Percentiles rank a stretch among this genome's conserved stretches.
These are phyloP conservation scores for Rhadina sibilatrix DNA, from an alignment of 2,113 vertebrate species.

Conservation along the genomic window DNA sequence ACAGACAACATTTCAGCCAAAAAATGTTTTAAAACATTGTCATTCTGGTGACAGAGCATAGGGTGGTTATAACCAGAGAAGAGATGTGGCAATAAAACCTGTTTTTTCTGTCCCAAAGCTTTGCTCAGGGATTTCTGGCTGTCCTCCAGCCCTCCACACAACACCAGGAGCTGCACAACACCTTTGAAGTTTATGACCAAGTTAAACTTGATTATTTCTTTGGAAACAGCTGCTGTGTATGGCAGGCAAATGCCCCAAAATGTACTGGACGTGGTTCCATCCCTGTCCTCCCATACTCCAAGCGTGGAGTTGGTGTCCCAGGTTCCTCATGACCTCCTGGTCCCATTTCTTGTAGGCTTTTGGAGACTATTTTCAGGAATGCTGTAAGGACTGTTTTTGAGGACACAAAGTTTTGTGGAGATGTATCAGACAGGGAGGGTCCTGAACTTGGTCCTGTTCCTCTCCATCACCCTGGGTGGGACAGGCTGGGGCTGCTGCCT, in stretches of 20 bases:
- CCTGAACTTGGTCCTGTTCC: neutral
- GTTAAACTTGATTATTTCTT: neutral
- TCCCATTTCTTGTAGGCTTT: neutral
- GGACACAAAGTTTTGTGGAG: neutral
- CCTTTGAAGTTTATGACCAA: neutral
- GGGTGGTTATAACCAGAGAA: neutral
- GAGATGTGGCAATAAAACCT: neutral
- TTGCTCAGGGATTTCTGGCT: neutral
- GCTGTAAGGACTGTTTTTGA: neutral
- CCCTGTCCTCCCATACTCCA: neutral
- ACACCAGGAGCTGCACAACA: neutral
- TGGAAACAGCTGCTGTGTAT: neutral
- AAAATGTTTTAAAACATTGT: neutral
- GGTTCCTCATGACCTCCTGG: neutral
- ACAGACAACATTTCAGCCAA: neutral
- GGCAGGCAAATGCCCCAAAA: neutral
- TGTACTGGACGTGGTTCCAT: neutral
- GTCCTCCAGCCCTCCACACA: neutral
- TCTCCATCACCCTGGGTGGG: neutral
- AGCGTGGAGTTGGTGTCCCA: neutral
- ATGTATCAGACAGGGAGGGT: neutral
- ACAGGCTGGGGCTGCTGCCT: neutral
- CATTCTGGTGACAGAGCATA: neutral
- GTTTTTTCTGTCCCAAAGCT: neutral
- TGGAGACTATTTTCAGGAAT: neutral